These are phyloP conservation scores for Dromaius novaehollandiae DNA, from an alignment of 2,113 vertebrate species.

Conservation along the genomic window DNA sequence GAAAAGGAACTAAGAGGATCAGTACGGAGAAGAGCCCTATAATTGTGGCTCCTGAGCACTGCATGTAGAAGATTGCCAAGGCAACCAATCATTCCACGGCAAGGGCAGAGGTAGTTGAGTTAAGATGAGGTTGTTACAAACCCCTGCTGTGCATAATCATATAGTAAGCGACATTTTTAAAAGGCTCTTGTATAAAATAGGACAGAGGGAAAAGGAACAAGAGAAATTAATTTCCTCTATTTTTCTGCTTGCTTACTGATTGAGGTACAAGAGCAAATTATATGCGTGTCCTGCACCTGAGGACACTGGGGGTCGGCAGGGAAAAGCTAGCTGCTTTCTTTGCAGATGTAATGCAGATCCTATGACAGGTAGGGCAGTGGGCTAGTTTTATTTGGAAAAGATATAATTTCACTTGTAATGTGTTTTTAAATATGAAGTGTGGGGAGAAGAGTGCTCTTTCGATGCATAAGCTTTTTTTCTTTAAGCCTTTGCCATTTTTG, in stretches of 20 bases:
- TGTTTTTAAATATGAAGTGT: not conserved
- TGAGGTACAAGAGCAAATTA: slow-evolving; percentile 65
- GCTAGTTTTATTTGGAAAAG: not conserved
- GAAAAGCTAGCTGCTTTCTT: not conserved
- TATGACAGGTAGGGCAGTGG: not conserved
- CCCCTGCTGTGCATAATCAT: slow-evolving; percentile 72
- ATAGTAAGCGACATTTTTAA: slow-evolving; percentile 75
- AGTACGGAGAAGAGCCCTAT: slow-evolving; percentile 72
- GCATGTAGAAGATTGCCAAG: slow-evolving; percentile 72
- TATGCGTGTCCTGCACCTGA: slow-evolving; percentile 70
- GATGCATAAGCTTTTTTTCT: not conserved
- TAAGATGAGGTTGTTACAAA: slow-evolving; percentile 70
- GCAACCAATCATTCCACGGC: slow-evolving; percentile 72
- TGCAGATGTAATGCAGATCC: not conserved
- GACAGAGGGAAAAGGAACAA: slow-evolving; percentile 17
- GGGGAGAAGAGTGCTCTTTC: not conserved
- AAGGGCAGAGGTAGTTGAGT: slow-evolving; percentile 67
- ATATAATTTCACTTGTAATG: not conserved
- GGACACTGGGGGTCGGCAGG: slow-evolving; percentile 29
- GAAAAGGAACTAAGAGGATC: slow-evolving; percentile 73
- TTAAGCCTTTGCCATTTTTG: not conserved
- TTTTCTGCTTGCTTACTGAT: slow-evolving; percentile 71
- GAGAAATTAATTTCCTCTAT: slow-evolving; percentile 78
- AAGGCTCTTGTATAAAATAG: slow-evolving; percentile 78
- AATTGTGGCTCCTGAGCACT: slow-evolving; percentile 70